Base-by-base conservation (phyloP, 2,888 invertebrate genomes). In the Xanthia icteritia region DNA sequence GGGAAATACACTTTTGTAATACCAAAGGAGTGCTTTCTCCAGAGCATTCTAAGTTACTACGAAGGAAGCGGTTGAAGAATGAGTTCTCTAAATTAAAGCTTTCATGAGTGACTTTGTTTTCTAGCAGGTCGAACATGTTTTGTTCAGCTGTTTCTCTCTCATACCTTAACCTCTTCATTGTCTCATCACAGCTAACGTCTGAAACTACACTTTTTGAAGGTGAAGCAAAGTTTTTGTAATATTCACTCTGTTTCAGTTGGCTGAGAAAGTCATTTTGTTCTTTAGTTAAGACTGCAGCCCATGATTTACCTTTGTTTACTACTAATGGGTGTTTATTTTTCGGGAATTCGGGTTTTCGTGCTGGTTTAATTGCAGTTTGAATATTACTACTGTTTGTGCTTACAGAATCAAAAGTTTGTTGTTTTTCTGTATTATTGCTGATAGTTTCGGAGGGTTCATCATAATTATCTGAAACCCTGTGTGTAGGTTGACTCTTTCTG, bases 81-180 rank as follows among this genome's bases (percentile, higher is more conserved):
- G 97, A 98, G 60, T 97, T 97, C 70, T 97, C 97, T 81, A 98
- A 97, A 90, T 97, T 97, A 86, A 98, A 98, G 90, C 98, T 98
- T 39, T 98, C 98, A 91, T 97, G 97, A 67, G 97, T 96, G 9
- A 98, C 98, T 92, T 98, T 98, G 88, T 97, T 97, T 94, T 99
- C 98, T 56, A 99, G 94, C 11, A 98, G 92, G 90, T 99, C 98
- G 94, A 99, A 99, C 90, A 98, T 97, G 80, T 97, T 97, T 82
- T 98, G 96, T 90, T 98, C 98, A 54, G 97, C 97, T 3, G 93
- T 87, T 93, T 97, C 97, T 89, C 93, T 95, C 45, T 95, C 95
- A 36, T 93, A 91, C 27, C 86, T 90, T 5, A 93, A 82, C 90
- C 89, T 95, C 82, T 61, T 83, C 51, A 91, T 84, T 58, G 91